Evolutionary conservation across 2,113 vertebrate genomes (phyloP), one percentile per base, ranked within the genome.

Genomic region (Micronisus gabar): DNA sequence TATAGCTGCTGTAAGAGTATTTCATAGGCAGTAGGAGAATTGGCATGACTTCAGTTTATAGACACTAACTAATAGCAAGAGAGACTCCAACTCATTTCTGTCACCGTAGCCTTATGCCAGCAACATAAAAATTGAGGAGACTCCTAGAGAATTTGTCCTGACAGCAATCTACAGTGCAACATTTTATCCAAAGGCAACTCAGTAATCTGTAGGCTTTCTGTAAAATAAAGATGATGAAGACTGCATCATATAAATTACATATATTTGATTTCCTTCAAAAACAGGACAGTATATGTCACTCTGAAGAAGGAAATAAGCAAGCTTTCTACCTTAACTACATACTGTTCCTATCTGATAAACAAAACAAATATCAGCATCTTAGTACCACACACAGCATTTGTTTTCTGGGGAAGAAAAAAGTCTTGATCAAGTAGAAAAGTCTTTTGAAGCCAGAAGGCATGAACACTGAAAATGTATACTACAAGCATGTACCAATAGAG

Each of bases 181-280:
- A n/a, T 94, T 97, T 97, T 97, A 90, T 97, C 85, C 75, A 92
- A 95, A 94, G 84, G 89, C 91, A 82, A 89, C 91, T 94, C 66
- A 19, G 70, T 92, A 95, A 95, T 95, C 68, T 94, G 66, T 94
- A 89, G 73, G 22, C 55, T 92, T 95, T 84, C 82, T 0, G 8
- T 87, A 88, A 95, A 96, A 96, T 95, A 92, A 95, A 96, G 93
- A 75, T 96, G 92, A 95, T 95, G 93, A 95, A 95, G 74, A 58
- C 78, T 82, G 70, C 30, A 0, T 90, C 76, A 89, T 81, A 88
- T 93, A 96, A 96, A 93, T 96, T 89, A 65, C 56, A 5, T 63
- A 30, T 78, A 89, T 94, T 93, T 93, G 90, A 86, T 93, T 97
- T 97, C 87, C 67, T 76, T 90, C 74, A 93, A 81, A 92, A 91